phyloP scores from a whole-genome alignment of 2,888 invertebrate genomes.

The Torymus tubicola region DNA sequence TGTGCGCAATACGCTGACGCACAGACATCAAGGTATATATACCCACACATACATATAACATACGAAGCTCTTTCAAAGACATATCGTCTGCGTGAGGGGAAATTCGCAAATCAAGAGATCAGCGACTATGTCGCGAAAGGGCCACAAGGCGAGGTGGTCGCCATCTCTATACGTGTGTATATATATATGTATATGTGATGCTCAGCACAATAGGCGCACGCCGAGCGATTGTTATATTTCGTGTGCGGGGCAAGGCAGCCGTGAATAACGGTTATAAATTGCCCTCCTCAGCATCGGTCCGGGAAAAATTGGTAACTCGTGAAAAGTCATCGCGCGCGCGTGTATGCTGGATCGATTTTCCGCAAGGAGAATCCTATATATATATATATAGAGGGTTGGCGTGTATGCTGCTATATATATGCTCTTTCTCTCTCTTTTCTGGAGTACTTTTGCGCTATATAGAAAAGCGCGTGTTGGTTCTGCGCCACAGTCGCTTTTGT shows the following conservation, averaged over 20 bases:
- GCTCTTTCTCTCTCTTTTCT: too few relatives aligned
- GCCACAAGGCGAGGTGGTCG: conserved; percentile 44
- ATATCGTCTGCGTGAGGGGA: conserved; percentile 9
- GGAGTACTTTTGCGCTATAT: conserved; percentile 11
- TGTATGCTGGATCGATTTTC: conserved; percentile 54
- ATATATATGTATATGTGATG: too few relatives aligned
- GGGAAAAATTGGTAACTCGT: conserved; percentile 54
- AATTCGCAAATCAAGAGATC: conserved; percentile 70
- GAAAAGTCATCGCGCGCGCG: conserved; percentile 49
- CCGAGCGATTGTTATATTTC: conserved; percentile 56
- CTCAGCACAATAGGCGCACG: conserved; percentile 61
- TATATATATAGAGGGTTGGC: neutral
- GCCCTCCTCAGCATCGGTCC: conserved; percentile 46
- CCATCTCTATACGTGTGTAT: too few relatives aligned
- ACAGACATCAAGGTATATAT: neutral
- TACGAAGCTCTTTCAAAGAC: conserved; percentile 1
- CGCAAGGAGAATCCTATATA: conserved; percentile 36
- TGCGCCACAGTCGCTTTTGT: neutral
- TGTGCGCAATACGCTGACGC: neutral
- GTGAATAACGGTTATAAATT: conserved; percentile 70
- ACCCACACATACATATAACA: neutral
- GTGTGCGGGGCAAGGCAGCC: conserved; percentile 63
- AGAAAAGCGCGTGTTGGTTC: neutral
- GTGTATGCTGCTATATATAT: too few relatives aligned
- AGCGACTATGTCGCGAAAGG: conserved; percentile 53